A percentile compares a stretch with the other conserved stretches of the same genome.
Evolutionary conservation across 2,113 vertebrate species (phyloP).

Genomic region (Paracanthobrama guichenoti): DNA sequence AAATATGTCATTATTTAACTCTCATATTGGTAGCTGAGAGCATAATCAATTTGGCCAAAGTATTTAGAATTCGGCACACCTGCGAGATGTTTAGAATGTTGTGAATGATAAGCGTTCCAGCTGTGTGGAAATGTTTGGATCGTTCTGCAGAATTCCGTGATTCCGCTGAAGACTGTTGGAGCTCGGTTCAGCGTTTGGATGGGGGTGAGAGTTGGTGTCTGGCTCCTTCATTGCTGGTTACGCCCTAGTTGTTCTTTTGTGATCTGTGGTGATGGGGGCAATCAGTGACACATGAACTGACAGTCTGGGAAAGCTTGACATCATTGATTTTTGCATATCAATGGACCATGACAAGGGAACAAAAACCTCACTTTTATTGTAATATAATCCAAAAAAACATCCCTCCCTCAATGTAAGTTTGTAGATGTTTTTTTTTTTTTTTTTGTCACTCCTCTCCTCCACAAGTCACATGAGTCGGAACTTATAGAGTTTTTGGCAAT

Average conservation of each 20-base stretch:
- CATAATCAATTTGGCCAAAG: constrained; percentile 25
- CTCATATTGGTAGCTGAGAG: not conserved
- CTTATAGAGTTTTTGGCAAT: not conserved
- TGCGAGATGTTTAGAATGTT: not conserved
- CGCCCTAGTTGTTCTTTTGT: constrained; percentile 60
- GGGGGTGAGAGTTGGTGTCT: not conserved
- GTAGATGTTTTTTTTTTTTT: not conserved
- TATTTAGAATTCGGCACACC: not conserved
- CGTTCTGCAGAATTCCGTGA: not conserved
- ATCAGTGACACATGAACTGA: constrained; percentile 47
- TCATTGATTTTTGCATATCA: constrained; percentile 48
- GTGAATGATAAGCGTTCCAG: not conserved
- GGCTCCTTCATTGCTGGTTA: constrained; percentile 48
- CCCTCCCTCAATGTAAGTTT: not conserved
- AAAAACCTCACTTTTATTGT: constrained; percentile 2
- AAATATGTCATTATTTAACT: not conserved
- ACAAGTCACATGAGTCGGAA: not conserved
- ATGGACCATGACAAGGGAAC: constrained; percentile 11
- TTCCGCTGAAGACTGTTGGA: not conserved
- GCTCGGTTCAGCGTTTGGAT: not conserved
- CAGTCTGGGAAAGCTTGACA: constrained; percentile 55
- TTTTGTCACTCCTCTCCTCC: not conserved
- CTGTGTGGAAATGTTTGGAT: not conserved
- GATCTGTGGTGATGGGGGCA: constrained; percentile 37
- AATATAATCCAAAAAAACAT: not conserved